These are phyloP conservation scores for Sebastes nivosus DNA, from an alignment of 2,797 vertebrate genomes.

Conservation along the genomic window DNA sequence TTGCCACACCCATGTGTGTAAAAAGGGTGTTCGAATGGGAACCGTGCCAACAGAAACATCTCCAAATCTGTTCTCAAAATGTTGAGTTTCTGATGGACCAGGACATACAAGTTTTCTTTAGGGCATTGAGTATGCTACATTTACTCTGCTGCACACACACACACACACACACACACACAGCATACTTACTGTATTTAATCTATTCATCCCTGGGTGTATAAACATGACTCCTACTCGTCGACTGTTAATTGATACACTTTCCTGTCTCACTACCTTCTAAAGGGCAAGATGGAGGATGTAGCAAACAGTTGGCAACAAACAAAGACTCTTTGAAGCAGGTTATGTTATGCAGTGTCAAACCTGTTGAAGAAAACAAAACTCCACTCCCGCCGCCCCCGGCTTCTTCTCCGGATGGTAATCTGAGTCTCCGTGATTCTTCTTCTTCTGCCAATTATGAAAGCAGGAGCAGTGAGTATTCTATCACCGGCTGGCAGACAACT, in stretches of 20 bases:
- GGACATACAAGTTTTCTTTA: background rate
- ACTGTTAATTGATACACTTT: conserved; percentile 45
- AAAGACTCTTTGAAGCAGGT: conserved; percentile 54
- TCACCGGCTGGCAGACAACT: conserved; percentile 70
- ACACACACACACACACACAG: background rate
- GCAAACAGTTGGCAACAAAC: conserved; percentile 54
- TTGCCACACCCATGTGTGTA: conserved; percentile 2
- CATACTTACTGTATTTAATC: conserved; percentile 22
- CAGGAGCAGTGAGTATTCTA: conserved; percentile 74
- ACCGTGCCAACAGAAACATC: background rate
- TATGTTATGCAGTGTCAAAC: conserved; percentile 49
- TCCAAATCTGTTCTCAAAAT: background rate
- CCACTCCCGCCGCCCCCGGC: conserved; percentile 16
- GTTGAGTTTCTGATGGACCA: conserved; percentile 4
- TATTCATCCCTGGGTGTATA: conserved; percentile 40
- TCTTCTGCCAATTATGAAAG: conserved; percentile 68
- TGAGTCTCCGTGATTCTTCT: conserved; percentile 40
- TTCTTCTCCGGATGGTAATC: conserved; percentile 52
- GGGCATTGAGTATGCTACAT: background rate
- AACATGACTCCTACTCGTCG: conserved; percentile 59
- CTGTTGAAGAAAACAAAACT: conserved; percentile 57
- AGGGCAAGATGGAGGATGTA: conserved; percentile 35
- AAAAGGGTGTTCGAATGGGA: background rate
- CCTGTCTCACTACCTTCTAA: conserved; percentile 25
- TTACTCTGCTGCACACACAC: background rate